phyloP scores from a whole-genome alignment of 2,797 vertebrate genomes.

The Anabacerthia variegaticeps region DNA sequence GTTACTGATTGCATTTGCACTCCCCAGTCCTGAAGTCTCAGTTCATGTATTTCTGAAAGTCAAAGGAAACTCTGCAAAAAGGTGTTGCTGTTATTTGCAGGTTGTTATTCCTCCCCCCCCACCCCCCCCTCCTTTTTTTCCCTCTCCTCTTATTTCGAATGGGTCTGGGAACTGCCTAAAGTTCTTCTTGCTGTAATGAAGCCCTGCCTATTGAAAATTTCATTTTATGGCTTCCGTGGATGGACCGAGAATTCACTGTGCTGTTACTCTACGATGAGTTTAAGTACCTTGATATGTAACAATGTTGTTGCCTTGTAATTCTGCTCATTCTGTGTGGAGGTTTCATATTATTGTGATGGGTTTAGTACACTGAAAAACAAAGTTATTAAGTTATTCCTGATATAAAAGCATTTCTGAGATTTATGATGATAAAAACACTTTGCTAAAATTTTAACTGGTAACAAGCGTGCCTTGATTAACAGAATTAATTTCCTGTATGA shows the following conservation, averaged over 20 bases:
- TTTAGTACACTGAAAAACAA: neutral
- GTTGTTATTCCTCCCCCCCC: rapidly evolving
- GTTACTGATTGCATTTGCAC: neutral
- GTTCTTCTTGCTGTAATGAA: neutral
- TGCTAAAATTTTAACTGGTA: conserved; percentile 8
- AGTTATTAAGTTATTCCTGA: neutral
- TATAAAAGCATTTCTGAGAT: conserved; percentile 28
- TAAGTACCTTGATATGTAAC: neutral
- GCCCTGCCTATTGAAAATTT: neutral
- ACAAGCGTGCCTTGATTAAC: conserved; percentile 19
- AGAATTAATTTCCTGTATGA: conserved; percentile 42
- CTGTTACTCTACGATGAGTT: neutral
- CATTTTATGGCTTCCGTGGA: neutral
- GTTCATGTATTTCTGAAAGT: neutral
- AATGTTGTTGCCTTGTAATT: neutral
- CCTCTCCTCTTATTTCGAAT: neutral
- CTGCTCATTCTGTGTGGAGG: neutral
- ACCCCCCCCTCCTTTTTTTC: neutral
- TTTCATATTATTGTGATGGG: neutral
- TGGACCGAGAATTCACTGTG: neutral
- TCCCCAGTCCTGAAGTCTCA: neutral
- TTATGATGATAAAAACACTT: neutral
- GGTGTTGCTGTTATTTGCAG: neutral
- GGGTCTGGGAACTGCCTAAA: neutral
- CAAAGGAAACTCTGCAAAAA: neutral